A percentile compares a stretch with the other conserved stretches of the same genome.
Conservation (phyloP, 2,888 invertebrate genomes). For the Odontothrips loti region DNA sequence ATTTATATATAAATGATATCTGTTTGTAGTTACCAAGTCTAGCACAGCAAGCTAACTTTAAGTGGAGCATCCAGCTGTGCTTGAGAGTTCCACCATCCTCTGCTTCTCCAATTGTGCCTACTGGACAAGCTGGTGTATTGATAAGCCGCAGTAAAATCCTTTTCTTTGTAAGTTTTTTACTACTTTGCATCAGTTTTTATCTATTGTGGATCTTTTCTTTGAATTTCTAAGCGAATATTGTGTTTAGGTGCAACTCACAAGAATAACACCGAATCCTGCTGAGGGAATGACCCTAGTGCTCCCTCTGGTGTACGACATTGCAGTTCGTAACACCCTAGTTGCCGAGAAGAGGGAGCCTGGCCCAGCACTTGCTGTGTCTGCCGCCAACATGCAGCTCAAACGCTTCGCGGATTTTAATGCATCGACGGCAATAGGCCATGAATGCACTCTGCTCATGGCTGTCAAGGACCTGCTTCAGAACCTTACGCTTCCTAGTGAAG, state of each 20-base stretch:
- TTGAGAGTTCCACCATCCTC: constrained; percentile 81
- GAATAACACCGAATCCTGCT: constrained; percentile 59
- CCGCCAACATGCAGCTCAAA: constrained; percentile 61
- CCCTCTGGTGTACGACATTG: constrained; percentile 86
- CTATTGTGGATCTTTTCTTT: neutral
- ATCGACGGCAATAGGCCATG: constrained; percentile 43
- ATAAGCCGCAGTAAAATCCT: constrained; percentile 83
- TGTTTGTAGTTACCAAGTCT: constrained; percentile 52
- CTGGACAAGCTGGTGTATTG: constrained; percentile 81
- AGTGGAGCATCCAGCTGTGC: constrained; percentile 90
- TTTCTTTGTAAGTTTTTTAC: constrained; percentile 70
- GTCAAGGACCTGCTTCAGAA: constrained; percentile 82
- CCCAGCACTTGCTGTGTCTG: constrained; percentile 56
- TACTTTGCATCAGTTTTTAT: neutral
- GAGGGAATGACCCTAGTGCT: constrained; percentile 73
- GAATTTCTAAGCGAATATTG: constrained; percentile 28
- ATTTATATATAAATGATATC: constrained; percentile 37
- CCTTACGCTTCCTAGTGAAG: constrained; percentile 75
- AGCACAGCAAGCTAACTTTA: constrained; percentile 60
- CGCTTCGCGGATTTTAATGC: constrained; percentile 70
- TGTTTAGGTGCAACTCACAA: constrained; percentile 67
- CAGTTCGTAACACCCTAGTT: constrained; percentile 77
- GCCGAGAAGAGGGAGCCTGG: constrained; percentile 75
- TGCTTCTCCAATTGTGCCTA: constrained; percentile 79
- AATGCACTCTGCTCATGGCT: constrained; percentile 85